Evolutionary conservation across 1,140 invertebrate species (phyloP).

Genomic region (Listronotus oregonensis): DNA sequence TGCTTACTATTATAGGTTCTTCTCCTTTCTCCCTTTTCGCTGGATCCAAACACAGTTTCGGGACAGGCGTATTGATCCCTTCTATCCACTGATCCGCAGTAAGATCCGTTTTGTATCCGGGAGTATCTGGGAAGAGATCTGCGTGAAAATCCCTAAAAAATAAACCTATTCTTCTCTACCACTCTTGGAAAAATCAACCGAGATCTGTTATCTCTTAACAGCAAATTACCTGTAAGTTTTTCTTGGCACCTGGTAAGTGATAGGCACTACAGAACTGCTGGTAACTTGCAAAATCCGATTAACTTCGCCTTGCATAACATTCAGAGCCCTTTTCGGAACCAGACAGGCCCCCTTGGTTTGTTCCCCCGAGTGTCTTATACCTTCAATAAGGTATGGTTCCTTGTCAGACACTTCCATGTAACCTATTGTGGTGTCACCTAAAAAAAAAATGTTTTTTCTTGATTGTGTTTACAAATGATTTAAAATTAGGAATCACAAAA

Average conservation of each 20-base stretch:
- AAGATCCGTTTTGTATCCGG: constrained; percentile 74
- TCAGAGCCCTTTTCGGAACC: constrained; percentile 87
- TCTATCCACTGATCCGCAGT: constrained; percentile 78
- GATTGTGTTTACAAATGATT: background rate
- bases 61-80: constrained; percentile 70
- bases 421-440: constrained; percentile 79
- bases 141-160: constrained; percentile 89
- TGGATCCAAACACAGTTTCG: constrained; percentile 82
- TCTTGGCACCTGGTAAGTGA: constrained; percentile 92
- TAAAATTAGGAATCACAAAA: background rate
- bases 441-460: constrained; percentile 8
- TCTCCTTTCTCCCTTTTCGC: constrained; percentile 65
- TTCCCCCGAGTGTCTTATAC: constrained; percentile 78
- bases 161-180: too few relatives aligned
- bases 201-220: too few relatives aligned
- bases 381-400: constrained; percentile 84
- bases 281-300: constrained; percentile 87
- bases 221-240: constrained; percentile 61
- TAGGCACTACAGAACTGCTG: constrained; percentile 82
- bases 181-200: too few relatives aligned
- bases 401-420: constrained; percentile 86
- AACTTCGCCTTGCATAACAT: constrained; percentile 94
- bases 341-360: constrained; percentile 91
- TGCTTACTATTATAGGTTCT: constrained; percentile 66
- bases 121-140: constrained; percentile 90